These are phyloP conservation scores for Nestor notabilis DNA, from an alignment of 2,113 vertebrate species.

Conservation along the genomic window DNA sequence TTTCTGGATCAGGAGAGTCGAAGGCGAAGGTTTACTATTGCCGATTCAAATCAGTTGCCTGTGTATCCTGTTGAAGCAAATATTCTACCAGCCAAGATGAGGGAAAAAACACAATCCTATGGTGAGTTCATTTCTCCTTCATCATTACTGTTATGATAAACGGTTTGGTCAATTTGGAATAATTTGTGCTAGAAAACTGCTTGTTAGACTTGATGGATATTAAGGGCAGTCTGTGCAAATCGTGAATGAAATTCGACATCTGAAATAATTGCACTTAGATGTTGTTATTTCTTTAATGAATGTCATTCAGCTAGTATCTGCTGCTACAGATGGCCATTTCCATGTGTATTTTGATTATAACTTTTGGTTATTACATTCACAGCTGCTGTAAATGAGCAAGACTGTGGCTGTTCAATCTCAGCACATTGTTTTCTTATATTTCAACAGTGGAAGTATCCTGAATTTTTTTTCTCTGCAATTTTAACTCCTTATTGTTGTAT, in stretches of 20 bases:
- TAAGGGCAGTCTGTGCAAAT: not conserved
- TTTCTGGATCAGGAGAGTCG: conserved; percentile 84
- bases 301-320: not conserved
- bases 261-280: conserved; percentile 26
- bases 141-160: not conserved
- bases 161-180: not conserved
- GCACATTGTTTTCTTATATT: not conserved
- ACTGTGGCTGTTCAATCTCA: not conserved
- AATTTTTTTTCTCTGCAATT: not conserved
- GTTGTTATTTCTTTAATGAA: not conserved
- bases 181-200: not conserved
- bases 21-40: conserved; percentile 78
- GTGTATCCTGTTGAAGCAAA: conserved; percentile 75
- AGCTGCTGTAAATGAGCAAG: not conserved
- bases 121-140: conserved; percentile 72
- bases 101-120: conserved; percentile 80
- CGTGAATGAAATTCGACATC: conserved; percentile 24
- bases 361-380: not conserved
- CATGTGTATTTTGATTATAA: not conserved
- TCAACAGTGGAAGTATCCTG: not conserved
- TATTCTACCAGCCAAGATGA: conserved; percentile 80
- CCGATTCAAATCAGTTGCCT: conserved; percentile 77
- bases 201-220: not conserved
- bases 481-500: not conserved
- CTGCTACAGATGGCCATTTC: not conserved